Evolutionary conservation across 2,113 vertebrate genomes (phyloP).

Genomic region (Otolemur garnettii): DNA sequence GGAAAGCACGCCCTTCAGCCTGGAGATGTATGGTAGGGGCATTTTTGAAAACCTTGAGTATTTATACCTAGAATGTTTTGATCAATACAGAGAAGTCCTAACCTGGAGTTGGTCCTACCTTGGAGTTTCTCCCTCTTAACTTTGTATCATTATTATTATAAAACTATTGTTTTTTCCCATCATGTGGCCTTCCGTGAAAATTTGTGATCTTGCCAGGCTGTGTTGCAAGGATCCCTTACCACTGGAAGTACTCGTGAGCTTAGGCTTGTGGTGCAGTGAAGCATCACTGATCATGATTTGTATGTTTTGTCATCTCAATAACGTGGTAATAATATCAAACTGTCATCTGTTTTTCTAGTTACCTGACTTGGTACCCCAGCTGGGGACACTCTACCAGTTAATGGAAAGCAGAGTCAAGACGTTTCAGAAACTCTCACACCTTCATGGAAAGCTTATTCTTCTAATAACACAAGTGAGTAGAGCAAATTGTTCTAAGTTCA

Average conservation of each 20-base stretch:
- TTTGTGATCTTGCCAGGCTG: not conserved
- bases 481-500: not conserved
- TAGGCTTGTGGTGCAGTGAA: not conserved
- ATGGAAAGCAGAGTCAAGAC: slow-evolving; percentile 98
- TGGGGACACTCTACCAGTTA: slow-evolving; percentile 96
- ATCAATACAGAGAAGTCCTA: not conserved
- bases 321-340: not conserved
- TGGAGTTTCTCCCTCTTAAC: not conserved
- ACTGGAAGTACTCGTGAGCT: not conserved
- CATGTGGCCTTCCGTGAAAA: not conserved
- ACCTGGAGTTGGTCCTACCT: not conserved
- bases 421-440: slow-evolving; percentile 94
- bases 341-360: slow-evolving; percentile 86
- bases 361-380: slow-evolving; percentile 94
- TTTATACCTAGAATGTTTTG: not conserved
- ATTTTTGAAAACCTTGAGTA: not conserved
- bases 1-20: not conserved
- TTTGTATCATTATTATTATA: not conserved
- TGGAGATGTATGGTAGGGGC: not conserved
- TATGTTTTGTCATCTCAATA: not conserved
- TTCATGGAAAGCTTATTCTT: slow-evolving; percentile 96
- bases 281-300: not conserved
- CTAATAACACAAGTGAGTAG: slow-evolving; percentile 93
- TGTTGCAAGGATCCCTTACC: not conserved
- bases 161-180: not conserved